phyloP scores from a whole-genome alignment of 1,140 invertebrate genomes.

The Pemphigus obesinymphae region DNA sequence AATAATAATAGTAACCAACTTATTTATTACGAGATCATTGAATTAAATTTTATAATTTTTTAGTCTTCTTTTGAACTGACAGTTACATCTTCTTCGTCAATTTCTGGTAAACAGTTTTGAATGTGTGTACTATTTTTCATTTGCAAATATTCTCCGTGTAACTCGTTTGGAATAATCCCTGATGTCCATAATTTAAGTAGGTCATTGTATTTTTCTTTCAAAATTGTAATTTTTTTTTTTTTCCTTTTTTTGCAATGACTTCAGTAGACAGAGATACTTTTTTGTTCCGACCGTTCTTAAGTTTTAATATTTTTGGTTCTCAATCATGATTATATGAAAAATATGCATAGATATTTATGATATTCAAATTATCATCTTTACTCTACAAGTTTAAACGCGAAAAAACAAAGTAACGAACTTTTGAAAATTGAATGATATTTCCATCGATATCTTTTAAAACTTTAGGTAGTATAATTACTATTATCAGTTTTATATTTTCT shows the following conservation, averaged over 20 bases:
- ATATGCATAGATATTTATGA: not conserved
- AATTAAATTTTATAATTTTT: not conserved
- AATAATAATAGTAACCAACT: too few relatives aligned
- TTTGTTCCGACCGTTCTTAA: not conserved
- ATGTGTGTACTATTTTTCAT: not conserved
- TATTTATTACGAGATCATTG: not conserved
- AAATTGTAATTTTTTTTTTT: not conserved
- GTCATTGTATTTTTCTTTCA: not conserved
- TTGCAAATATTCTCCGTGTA: not conserved
- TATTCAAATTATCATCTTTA: not conserved
- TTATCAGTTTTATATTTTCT: not conserved
- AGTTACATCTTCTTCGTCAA: too few relatives aligned
- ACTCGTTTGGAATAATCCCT: not conserved
- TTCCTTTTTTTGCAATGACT: not conserved
- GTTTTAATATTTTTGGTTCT: not conserved
- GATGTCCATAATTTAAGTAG: not conserved
- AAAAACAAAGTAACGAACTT: not conserved
- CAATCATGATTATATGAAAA: not conserved
- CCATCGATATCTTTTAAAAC: not conserved
- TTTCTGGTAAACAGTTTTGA: not conserved
- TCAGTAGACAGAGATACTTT: not conserved
- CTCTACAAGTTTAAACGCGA: not conserved
- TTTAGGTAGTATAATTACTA: too few relatives aligned
- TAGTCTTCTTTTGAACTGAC: too few relatives aligned
- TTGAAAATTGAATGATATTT: not conserved